Evolutionary conservation across 2,888 invertebrate genomes (phyloP), one percentile per base, ranked within the genome.

Genomic region (Bhutanitis thaidina): DNA sequence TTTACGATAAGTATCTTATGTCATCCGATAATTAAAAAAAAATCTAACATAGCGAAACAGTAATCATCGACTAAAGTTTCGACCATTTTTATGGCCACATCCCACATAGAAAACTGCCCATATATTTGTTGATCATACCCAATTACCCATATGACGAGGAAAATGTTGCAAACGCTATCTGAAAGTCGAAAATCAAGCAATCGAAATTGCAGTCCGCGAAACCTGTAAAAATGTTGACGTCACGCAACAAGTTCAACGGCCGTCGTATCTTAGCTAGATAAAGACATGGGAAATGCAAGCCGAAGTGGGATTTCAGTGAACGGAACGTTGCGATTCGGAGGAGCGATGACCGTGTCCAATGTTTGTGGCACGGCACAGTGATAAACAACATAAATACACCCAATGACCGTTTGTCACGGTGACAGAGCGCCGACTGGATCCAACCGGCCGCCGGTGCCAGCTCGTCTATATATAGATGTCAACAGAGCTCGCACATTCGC

Each of bases 261-360:
- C 27, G 48, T 8, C 15, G 12, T 27, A 48, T 35, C 34, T 48
- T n/a, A 43, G n/a, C n/a, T n/a, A n/a, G 37, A 25, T 38, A 43
- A 43, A 43, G 38, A 8, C 39, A 45, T 45, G 16, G 35, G 39
- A 45, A 45, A 40, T 35, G 35, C 34, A 39, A 8, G 16, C 25
- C 9, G n/a, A n/a, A 9, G 13, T 12, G 35, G 16, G 15, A 40
- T 25, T 29, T 35, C 34, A 25, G 39, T 25, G 12, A 30, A 20
- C n/a, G 10, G 12, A 25, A 35, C 43, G 36, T 10, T 16, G 5
- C 41, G 25, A 15, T 59, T 62, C 46, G n/a, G 49, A 51, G 57
- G 71, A 67, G 64, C 77, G 80, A 77, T 69, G 79, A 77, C 80
- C 81, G 67, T 60, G 58, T 55, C 51, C 62, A 61, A 48, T 65